These are phyloP conservation scores for Macrophya annulata DNA, from an alignment of 2,888 invertebrate species.

Conservation along the genomic window DNA sequence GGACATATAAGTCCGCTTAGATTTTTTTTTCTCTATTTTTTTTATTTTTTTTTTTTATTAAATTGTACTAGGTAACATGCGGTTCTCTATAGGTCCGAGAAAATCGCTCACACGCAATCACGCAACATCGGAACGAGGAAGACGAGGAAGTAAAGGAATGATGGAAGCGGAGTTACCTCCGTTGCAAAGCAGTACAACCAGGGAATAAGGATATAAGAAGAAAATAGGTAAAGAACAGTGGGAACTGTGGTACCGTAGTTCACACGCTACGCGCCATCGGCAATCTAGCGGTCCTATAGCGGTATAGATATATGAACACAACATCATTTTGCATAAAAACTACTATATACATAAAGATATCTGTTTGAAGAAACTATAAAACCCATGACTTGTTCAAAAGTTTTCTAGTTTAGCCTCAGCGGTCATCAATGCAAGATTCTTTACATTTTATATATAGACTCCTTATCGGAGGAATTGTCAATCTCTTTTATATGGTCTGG, in stretches of 20 bases:
- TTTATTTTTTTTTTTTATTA: not conserved
- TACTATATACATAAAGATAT: constrained; percentile 2
- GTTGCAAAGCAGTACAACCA: constrained; percentile 23
- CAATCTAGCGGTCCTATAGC: constrained; percentile 72
- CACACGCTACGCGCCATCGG: constrained; percentile 70
- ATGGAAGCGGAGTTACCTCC: constrained; percentile 1
- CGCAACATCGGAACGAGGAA: constrained; percentile 42
- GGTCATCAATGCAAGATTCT: not conserved
- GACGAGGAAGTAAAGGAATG: constrained; percentile 27
- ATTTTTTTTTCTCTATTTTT: not conserved
- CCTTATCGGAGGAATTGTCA: not conserved
- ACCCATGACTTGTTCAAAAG: not conserved
- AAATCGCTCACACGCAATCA: constrained; percentile 49
- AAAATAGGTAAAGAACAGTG: constrained; percentile 64
- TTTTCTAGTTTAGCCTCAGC: not conserved
- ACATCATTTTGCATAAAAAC: not conserved
- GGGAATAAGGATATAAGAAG: constrained; percentile 60
- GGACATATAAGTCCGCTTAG: not conserved
- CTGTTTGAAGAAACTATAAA: not conserved
- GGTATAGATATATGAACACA: constrained; percentile 60
- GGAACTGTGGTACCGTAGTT: constrained; percentile 68
- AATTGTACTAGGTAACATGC: not conserved
- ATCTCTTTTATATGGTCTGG: not conserved
- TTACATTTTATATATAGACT: not conserved
- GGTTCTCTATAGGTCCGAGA: not conserved